Evolutionary conservation across 2,797 vertebrate species (phyloP), one percentile per base, ranked within the genome.

Genomic region (Setipinna tenuifilis): DNA sequence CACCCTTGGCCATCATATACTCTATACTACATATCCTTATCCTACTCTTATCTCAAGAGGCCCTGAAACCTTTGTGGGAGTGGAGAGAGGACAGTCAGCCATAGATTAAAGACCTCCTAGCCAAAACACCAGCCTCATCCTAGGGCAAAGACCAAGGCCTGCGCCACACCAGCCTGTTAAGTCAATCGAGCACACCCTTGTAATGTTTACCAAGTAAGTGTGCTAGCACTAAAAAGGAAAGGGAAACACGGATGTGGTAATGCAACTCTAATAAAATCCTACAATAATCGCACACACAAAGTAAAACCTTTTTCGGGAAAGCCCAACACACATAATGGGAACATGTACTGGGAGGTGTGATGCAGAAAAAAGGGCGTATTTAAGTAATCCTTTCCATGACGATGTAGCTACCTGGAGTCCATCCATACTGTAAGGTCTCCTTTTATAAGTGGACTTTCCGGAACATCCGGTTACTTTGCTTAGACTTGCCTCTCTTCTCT

Each of bases 121-220:
- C 11, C 17, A 23, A 62, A 41, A 31, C 23, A 50, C 81, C 75
- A n/a, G 41, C 19, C 23, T 59, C 19, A 59, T 83, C 83, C 85
- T 2, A 31, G 82, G 23, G 71, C 87, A 86, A 82, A 87, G 84
- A 65, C 58, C 82, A 81, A 85, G 65, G 57, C 0, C 5, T 78
- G 17, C 31, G 31, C 35, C 71, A 85, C 82, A 81, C 82, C 84
- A 85, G 68, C 87, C 82, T 86, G 87, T 81, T 87, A 88, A 89
- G 85, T 90, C 87, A 89, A 90, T 83, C 58, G 28, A 82, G 82
- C 86, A 86, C 87, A 80, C 88, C 86, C 84, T 23, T 21, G 84
- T 35, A 4, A 10, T 82, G 50, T 85, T 85, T 81, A 57, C n/a
- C 61, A 23, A 82, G 48, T 19, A 19, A 28, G 71, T 2, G 21